Evolutionary conservation across 2,888 invertebrate genomes (phyloP).

Genomic region (Osmoderma eremita): DNA sequence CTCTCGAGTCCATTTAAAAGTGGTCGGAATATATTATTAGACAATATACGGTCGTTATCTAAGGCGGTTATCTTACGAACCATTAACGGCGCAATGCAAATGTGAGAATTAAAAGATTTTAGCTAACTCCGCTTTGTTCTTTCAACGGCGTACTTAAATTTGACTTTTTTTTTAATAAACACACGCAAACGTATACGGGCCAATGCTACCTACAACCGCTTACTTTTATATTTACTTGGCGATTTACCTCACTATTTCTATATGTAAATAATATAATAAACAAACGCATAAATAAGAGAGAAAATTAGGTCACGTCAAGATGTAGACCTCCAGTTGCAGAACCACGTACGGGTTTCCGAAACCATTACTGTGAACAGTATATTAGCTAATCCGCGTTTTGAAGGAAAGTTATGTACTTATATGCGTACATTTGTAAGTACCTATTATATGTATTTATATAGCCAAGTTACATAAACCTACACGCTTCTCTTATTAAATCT

Average conservation of each 20-base stretch:
- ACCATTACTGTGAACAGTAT: not conserved
- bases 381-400: too few relatives aligned
- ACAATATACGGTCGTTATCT: constrained; percentile 28
- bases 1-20: constrained; percentile 32
- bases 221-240: not conserved
- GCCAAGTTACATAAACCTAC: too few relatives aligned
- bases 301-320: constrained; percentile 24
- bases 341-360: not conserved
- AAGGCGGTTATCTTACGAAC: constrained; percentile 26
- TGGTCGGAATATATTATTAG: constrained; percentile 35
- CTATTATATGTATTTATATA: too few relatives aligned
- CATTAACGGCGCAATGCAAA: constrained; percentile 26
- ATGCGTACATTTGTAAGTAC: too few relatives aligned
- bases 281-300: constrained; percentile 19
- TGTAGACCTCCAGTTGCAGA: constrained; percentile 1
- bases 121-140: constrained; percentile 23
- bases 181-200: not conserved
- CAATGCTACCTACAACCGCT: not conserved
- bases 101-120: constrained; percentile 31
- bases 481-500: too few relatives aligned
- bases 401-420: too few relatives aligned
- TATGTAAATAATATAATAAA: not conserved
- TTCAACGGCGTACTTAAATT: constrained; percentile 10
- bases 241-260: constrained; percentile 14
- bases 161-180: constrained; percentile 12